phyloP scores from a whole-genome alignment of 2,888 invertebrate genomes.

The Gerris lacustris region DNA sequence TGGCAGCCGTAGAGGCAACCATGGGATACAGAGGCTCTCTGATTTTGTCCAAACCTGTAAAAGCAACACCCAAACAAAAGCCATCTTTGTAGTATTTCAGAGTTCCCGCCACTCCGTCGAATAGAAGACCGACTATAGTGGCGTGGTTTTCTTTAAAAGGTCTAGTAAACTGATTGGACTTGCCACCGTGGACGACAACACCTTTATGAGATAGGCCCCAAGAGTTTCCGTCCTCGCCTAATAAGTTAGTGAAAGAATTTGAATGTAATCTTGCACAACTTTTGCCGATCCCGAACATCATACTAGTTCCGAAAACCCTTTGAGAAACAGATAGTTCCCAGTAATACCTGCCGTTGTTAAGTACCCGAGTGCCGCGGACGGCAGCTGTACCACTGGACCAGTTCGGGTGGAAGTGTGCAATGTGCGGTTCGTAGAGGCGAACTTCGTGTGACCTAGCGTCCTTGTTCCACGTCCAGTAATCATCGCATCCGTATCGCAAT shows the following conservation, averaged over 20 bases:
- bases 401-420: slow-evolving; percentile 60
- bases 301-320: slow-evolving; percentile 58
- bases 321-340: slow-evolving; percentile 52
- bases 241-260: slow-evolving; percentile 53
- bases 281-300: slow-evolving; percentile 62
- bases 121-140: slow-evolving; percentile 53
- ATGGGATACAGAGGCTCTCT: slow-evolving; percentile 54
- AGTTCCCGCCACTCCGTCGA: slow-evolving; percentile 55
- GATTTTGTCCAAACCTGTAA: slow-evolving; percentile 49
- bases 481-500: slow-evolving; percentile 39
- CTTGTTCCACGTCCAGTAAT: slow-evolving; percentile 57
- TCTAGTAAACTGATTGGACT: slow-evolving; percentile 49
- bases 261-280: slow-evolving; percentile 47
- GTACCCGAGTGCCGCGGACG: slow-evolving; percentile 49
- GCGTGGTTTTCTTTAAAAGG: slow-evolving; percentile 57
- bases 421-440: slow-evolving; percentile 43
- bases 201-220: slow-evolving; percentile 67
- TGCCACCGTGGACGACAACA: slow-evolving; percentile 52
- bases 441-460: slow-evolving; percentile 42
- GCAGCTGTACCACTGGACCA: slow-evolving; percentile 65
- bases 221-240: slow-evolving; percentile 56
- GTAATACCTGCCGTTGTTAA: slow-evolving; percentile 51
- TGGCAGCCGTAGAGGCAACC: slow-evolving; percentile 59
- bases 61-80: slow-evolving; percentile 53
- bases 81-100: slow-evolving; percentile 60